A percentile compares a stretch with the other conserved stretches of the same genome.
phyloP scores from a whole-genome alignment of 2,797 vertebrate species.

The Thripadectes ignobilis region DNA sequence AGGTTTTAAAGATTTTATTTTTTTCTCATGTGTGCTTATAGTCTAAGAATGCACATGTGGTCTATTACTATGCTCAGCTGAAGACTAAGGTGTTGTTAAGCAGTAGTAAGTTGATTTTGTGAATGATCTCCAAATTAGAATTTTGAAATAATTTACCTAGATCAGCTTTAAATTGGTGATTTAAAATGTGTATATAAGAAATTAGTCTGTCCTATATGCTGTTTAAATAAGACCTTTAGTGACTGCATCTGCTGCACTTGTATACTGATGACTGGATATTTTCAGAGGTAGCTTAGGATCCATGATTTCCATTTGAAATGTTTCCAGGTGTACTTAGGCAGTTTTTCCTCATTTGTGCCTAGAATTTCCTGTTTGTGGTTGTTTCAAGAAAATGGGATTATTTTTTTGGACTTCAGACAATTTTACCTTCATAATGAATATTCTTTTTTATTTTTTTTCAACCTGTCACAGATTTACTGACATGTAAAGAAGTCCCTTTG shows the following conservation, averaged over 20 bases:
- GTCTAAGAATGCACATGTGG: not conserved
- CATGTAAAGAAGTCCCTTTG: not conserved
- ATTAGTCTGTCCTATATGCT: not conserved
- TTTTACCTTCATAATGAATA: not conserved
- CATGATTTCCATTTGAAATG: not conserved
- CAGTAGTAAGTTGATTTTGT: not conserved
- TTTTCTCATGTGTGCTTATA: not conserved
- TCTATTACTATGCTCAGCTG: not conserved
- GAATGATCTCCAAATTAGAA: not conserved
- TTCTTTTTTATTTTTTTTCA: not conserved
- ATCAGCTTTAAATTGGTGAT: not conserved
- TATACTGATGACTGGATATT: not conserved
- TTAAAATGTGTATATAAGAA: not conserved
- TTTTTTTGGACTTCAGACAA: not conserved
- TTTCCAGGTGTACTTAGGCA: not conserved
- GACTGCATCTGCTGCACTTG: not conserved
- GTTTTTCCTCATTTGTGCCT: not conserved
- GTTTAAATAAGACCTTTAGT: not conserved
- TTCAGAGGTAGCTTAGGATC: not conserved
- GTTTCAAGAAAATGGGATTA: not conserved
- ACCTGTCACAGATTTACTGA: not conserved
- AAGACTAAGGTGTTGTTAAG: not conserved
- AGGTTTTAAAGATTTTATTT: not conserved
- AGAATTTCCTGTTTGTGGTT: not conserved
- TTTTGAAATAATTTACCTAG: not conserved